phyloP scores from a whole-genome alignment of 2,113 vertebrate genomes.

The Varanus komodoensis region DNA sequence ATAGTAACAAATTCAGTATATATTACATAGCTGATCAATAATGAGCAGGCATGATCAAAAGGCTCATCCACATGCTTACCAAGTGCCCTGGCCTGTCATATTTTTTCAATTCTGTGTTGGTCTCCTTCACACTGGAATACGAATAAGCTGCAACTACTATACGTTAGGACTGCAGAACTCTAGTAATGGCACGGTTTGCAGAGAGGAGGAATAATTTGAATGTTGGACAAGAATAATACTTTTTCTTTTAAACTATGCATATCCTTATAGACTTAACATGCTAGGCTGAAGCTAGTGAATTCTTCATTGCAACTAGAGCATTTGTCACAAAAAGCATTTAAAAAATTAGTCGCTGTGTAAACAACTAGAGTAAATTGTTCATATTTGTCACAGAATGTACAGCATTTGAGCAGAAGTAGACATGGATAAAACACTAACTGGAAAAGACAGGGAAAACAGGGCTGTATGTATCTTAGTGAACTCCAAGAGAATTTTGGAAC shows the following conservation, averaged over 20 bases:
- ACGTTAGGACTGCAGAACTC: neutral
- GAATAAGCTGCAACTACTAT: neutral
- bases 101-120: slow-evolving; percentile 28
- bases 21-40: slow-evolving; percentile 3
- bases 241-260: neutral
- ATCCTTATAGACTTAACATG: neutral
- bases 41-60: neutral
- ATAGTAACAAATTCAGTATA: neutral
- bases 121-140: neutral
- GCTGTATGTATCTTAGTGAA: neutral
- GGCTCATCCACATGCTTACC: neutral
- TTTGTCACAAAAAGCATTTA: neutral
- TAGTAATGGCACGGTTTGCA: neutral
- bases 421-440: neutral
- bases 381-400: neutral
- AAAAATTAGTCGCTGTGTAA: neutral
- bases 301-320: neutral
- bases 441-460: neutral
- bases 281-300: neutral
- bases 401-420: neutral
- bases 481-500: neutral
- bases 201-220: neutral
- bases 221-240: neutral
- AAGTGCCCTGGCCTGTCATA: slow-evolving; percentile 10
- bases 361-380: neutral